Evolutionary conservation across 2,113 vertebrate genomes (phyloP).

Genomic region (Cariama cristata): DNA sequence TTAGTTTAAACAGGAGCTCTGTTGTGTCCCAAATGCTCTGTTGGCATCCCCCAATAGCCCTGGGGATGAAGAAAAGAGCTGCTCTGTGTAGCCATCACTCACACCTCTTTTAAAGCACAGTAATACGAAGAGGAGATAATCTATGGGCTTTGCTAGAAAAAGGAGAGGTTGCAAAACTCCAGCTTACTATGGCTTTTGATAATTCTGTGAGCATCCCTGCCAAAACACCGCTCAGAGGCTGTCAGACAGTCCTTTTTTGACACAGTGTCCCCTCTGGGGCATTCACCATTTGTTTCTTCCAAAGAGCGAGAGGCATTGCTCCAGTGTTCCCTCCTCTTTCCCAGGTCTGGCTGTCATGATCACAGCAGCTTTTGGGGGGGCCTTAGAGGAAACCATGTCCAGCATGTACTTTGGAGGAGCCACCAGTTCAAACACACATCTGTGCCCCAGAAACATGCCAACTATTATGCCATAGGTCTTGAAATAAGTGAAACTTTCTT

Average conservation of each 20-base stretch:
- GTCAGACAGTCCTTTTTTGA: not conserved
- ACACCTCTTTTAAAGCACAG: not conserved
- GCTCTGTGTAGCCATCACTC: not conserved
- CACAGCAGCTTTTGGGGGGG: not conserved
- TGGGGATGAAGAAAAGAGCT: not conserved
- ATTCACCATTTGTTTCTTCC: not conserved
- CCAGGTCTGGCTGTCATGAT: not conserved
- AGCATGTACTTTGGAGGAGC: not conserved
- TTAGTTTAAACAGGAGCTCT: not conserved
- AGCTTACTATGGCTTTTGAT: not conserved
- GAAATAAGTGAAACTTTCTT: not conserved
- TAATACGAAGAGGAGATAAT: not conserved
- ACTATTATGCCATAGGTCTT: not conserved
- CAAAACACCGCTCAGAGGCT: fast-evolving
- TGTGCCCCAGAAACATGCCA: not conserved
- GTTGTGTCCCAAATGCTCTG: not conserved
- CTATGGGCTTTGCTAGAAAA: not conserved
- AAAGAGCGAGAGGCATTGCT: not conserved
- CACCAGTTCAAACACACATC: not conserved
- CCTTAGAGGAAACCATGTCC: not conserved
- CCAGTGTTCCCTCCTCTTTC: not conserved
- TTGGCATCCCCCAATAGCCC: not conserved
- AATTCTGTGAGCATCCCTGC: not conserved
- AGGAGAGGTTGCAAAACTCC: not conserved
- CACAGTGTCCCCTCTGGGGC: not conserved